phyloP scores from a whole-genome alignment of 2,797 vertebrate species.

The Smutsia temminckii region DNA sequence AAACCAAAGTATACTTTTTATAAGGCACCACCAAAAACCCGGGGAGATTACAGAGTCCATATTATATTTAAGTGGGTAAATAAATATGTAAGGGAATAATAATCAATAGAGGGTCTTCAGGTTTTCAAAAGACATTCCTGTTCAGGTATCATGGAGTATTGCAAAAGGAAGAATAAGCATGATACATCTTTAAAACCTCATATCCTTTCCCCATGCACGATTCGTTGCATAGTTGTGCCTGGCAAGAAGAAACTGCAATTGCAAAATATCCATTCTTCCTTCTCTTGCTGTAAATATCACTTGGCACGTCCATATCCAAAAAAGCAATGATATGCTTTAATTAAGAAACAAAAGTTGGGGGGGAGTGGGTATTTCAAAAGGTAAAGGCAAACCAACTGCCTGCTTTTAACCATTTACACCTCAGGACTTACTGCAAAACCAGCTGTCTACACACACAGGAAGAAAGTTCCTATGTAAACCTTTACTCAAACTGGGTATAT shows the following conservation, averaged over 20 bases:
- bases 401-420: constrained; percentile 19
- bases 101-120: neutral
- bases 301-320: neutral
- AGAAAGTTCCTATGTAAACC: constrained; percentile 33
- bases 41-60: constrained; percentile 33
- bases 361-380: neutral
- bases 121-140: constrained; percentile 41
- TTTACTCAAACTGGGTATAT: constrained; percentile 54
- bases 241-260: neutral
- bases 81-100: constrained; percentile 51
- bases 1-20: constrained; percentile 62
- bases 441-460: constrained; percentile 49
- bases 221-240: constrained; percentile 8
- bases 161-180: neutral
- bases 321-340: constrained; percentile 7
- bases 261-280: constrained; percentile 2
- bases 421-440: constrained; percentile 32
- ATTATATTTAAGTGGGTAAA: constrained; percentile 42
- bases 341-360: neutral
- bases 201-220: neutral
- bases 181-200: neutral
- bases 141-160: constrained; percentile 14
- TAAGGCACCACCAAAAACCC: constrained; percentile 69
- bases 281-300: neutral
- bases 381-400: neutral